phyloP scores from a whole-genome alignment of 1,140 invertebrate species.

The Doryteuthis pealeii region DNA sequence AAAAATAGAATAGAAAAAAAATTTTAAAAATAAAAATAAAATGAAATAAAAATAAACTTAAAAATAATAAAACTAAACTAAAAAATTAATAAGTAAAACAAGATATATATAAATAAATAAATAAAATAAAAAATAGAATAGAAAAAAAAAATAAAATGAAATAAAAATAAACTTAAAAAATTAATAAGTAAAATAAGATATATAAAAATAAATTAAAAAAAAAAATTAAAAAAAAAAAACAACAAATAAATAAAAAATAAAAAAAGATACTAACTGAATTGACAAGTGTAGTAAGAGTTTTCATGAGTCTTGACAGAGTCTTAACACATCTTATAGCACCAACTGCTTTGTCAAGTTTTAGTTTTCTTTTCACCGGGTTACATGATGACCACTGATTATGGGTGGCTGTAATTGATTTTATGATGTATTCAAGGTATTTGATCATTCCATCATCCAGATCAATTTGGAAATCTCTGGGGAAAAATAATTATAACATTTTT shows the following conservation, averaged over 20 bases:
- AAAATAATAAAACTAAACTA: too few species aligned
- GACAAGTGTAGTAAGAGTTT: slow-evolving; percentile 33
- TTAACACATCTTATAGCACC: slow-evolving; percentile 29
- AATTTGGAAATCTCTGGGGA: slow-evolving; percentile 39
- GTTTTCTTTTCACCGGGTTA: not conserved
- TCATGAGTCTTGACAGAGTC: slow-evolving; percentile 25
- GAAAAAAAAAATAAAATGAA: too few species aligned
- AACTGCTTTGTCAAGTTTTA: slow-evolving; percentile 24
- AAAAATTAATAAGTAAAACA: too few species aligned
- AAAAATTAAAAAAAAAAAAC: too few species aligned
- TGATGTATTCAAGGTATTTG: slow-evolving; percentile 41
- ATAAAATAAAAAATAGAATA: too few species aligned
- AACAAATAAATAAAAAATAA: not conserved
- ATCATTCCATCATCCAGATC: slow-evolving; percentile 41
- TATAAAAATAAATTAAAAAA: too few species aligned
- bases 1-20: too few species aligned
- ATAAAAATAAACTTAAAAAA: too few species aligned
- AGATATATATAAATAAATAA: too few species aligned
- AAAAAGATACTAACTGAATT: slow-evolving; percentile 27
- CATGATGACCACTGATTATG: slow-evolving; percentile 7
- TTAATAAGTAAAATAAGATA: too few species aligned
- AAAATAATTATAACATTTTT: slow-evolving; percentile 9
- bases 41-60: too few species aligned
- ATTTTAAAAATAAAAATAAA: too few species aligned
- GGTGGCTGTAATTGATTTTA: slow-evolving; percentile 11